phyloP scores from a whole-genome alignment of 1,140 invertebrate genomes.

The Lysiphlebus fabarum region DNA sequence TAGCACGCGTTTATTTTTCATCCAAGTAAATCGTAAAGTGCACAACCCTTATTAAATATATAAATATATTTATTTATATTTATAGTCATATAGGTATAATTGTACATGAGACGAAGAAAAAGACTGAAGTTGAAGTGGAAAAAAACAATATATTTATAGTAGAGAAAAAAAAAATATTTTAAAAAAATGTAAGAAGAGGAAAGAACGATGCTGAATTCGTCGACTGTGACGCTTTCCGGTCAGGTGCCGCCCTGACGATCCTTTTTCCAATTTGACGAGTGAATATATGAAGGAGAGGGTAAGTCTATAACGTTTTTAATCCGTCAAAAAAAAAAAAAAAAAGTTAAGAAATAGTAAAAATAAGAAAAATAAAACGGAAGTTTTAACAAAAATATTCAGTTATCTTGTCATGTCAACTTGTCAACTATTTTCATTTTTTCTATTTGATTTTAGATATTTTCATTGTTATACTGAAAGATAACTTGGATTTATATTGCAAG shows the following conservation, averaged over 20 bases:
- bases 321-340: conserved; percentile 17
- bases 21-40: too few relatives aligned
- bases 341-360: conserved; percentile 1
- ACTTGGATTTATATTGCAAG: too few relatives aligned
- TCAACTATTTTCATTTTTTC: too few relatives aligned
- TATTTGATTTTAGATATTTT: too few relatives aligned
- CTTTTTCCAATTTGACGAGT: conserved; percentile 29
- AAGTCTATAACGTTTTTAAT: conserved; percentile 9
- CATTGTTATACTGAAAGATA: too few relatives aligned
- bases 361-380: not conserved
- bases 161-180: not conserved
- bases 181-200: conserved; percentile 32
- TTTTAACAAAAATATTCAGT: not conserved
- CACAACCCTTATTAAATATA: too few relatives aligned
- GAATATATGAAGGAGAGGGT: not conserved
- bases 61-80: too few relatives aligned
- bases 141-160: conserved; percentile 9
- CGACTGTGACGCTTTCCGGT: conserved; percentile 53
- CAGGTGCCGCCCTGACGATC: conserved; percentile 50
- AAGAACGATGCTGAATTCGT: conserved; percentile 47
- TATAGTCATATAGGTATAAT: conserved; percentile 7
- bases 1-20: too few relatives aligned
- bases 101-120: too few relatives aligned
- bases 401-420: not conserved
- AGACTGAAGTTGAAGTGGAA: not conserved